Evolutionary conservation across 2,888 invertebrate species (phyloP), one percentile per base, ranked within the genome.

Genomic region (Iselma pallidipennis): DNA sequence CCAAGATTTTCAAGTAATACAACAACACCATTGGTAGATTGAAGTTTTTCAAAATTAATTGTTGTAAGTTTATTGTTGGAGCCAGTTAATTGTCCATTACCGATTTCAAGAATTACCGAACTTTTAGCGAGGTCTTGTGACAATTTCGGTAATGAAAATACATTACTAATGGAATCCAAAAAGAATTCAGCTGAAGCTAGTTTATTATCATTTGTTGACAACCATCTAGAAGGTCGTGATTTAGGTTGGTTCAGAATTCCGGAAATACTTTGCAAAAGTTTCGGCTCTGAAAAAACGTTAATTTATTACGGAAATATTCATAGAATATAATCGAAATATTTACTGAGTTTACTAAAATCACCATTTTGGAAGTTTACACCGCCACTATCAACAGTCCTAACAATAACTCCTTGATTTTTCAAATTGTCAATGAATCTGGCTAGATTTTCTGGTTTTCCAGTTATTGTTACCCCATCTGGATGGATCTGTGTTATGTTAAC

Each of bases 151-250:
- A 31, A 14, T 1, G 42, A 19, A 23, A 55, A 19, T 25, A 45
- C 51, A 6, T 56, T 48, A 12, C 26, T 50, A 4, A 69, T 45
- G 12, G 61, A 94, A 76, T 94, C 94, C 1, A 92, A 91, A 76
- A 94, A 93, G 77, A 96, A 96, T 70, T 93, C 94, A 2, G 95
- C 91, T 0, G 94, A 94, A 0, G 88, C 91, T 2, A 86, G 78
- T 64, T 85, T 82, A 0, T 56, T 49, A 2, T 37, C 10, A 14
- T 28, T 56, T 37, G 49, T 56, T n/a, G 48, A 26, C 2, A 33
- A 33, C 5, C 25, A 55, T 0, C 48, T 25, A 0, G 16, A 7
- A 1, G 29, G 16, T 28, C 28, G 2, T 12, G 50, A 5, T 95
- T 55, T 88, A 0, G 65, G 60, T 31, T 64, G 64, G 7, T 28